Base-by-base conservation (phyloP, 2,888 invertebrate species). In the Cephus runcator region DNA sequence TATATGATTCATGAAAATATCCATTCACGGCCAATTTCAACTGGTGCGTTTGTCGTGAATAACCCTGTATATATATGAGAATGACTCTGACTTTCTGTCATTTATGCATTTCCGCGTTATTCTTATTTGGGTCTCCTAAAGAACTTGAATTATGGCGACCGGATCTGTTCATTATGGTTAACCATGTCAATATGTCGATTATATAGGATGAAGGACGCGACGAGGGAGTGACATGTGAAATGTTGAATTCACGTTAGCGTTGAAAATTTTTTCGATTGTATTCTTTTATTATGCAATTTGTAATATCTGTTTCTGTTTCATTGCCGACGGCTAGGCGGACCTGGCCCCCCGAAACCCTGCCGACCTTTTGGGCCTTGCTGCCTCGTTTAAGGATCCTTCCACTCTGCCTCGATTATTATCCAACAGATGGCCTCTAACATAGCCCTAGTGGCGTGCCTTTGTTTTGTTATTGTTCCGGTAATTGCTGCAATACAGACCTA, bases 401-500 rank as follows among this genome's bases (percentile, higher is more conserved):
- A 56, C 71, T 71, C 71, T 31, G 71, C 12, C 71, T 34, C 33
- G 71, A 71, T 71, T 84, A 86, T 89, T 87, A 87, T 89, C 87
- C 86, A 89, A 90, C 91, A 91, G 90, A 91, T 91, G 91, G 90
- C 56, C 56, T 15, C 56, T 56, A 56, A 56, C 56, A 9, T 87
- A 87, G 83, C 82, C 85, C 85, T 35, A 34, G 74, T 35, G 74
- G 74, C 30, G 80, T 81, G 82, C 83, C 86, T 88, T 88, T 87
- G 89, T 88, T 89, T 90, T 89, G 87, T 88, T 88, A 90, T 88
- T 90, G 87, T 89, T 88, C 87, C 86, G 86, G 88, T 90, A 90
- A 91, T 90, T 90, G 88, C 87, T 87, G 87, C 89, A 87, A 90
- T 90, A 87, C 87, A 85, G 83, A 84, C 81, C 78, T 76, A 73